phyloP scores from a whole-genome alignment of 2,888 invertebrate species.

The Stramonita haemastoma region DNA sequence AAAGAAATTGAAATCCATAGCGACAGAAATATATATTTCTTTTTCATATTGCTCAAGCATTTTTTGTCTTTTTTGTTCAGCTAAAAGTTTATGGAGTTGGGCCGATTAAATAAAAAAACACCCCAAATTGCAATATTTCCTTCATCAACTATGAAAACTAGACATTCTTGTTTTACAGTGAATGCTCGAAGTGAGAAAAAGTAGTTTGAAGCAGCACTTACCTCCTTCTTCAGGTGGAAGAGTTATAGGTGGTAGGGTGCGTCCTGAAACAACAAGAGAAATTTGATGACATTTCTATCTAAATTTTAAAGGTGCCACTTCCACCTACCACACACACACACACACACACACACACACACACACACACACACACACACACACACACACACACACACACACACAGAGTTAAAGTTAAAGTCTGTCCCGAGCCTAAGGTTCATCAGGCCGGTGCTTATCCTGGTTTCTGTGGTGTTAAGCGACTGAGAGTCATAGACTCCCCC shows the following conservation, averaged over 20 bases:
- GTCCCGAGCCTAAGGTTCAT: no score
- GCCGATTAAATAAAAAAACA: not conserved
- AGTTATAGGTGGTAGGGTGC: slow-evolving; percentile 35
- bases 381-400: no score
- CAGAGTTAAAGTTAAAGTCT: no score
- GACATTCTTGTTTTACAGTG: not conserved
- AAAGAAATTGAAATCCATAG: no score
- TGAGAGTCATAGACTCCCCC: no score
- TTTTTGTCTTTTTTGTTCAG: not conserved
- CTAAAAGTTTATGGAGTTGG: not conserved
- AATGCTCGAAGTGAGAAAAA: not conserved
- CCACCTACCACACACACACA: not conserved
- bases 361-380: no score
- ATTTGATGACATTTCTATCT: not conserved
- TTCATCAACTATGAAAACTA: not conserved
- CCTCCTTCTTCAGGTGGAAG: slow-evolving; percentile 28
- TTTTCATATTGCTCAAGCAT: not conserved
- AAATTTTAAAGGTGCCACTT: no score
- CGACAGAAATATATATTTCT: not conserved
- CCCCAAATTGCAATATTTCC: not conserved
- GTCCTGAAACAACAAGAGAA: slow-evolving; percentile 12
- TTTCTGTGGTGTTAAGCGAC: no score
- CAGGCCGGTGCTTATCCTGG: no score
- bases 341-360: no score
- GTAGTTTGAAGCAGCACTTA: not conserved